These are phyloP conservation scores for Dinocampus coccinellae DNA, from an alignment of 2,888 invertebrate genomes.

Conservation along the genomic window DNA sequence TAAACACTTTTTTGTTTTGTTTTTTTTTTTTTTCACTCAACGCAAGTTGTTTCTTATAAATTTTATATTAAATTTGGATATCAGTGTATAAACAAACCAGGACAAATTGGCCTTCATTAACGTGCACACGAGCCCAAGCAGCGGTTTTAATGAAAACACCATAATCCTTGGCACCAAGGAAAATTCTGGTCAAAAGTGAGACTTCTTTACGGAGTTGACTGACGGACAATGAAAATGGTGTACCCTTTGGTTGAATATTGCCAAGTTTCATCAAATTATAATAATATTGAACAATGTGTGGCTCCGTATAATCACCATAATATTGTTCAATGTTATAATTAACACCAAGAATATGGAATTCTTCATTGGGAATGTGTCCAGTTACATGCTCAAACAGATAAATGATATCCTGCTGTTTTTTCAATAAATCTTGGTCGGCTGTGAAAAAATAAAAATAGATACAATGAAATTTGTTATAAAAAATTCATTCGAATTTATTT, in stretches of 20 bases:
- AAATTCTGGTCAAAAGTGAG: conserved; percentile 75
- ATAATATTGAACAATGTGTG: conserved; percentile 71
- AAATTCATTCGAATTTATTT: background rate
- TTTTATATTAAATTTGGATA: too few relatives aligned
- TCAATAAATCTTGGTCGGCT: conserved; percentile 74
- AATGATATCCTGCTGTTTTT: conserved; percentile 73
- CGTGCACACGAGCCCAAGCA: conserved; percentile 76
- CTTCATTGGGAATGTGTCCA: conserved; percentile 73
- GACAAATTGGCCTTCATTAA: conserved; percentile 80
- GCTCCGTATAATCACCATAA: conserved; percentile 72
- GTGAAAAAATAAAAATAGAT: too few relatives aligned
- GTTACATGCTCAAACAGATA: conserved; percentile 75
- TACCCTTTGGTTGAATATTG: conserved; percentile 72
- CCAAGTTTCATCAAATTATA: conserved; percentile 72
- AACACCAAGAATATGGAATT: conserved; percentile 73
- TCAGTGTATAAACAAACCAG: background rate
- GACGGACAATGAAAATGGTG: conserved; percentile 76
- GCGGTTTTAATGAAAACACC: conserved; percentile 79
- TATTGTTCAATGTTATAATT: conserved; percentile 75
- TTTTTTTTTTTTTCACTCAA: too few relatives aligned
- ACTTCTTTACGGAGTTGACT: conserved; percentile 76
- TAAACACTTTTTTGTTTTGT: too few relatives aligned
- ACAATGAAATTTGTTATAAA: too few relatives aligned
- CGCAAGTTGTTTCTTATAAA: background rate
- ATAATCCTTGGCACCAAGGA: conserved; percentile 80